Percentiles rank a stretch among this genome's conserved stretches.
These are phyloP conservation scores for Porites australiensis DNA, from an alignment of 64 coral and sea anemone genomes.

Conservation along the genomic window DNA sequence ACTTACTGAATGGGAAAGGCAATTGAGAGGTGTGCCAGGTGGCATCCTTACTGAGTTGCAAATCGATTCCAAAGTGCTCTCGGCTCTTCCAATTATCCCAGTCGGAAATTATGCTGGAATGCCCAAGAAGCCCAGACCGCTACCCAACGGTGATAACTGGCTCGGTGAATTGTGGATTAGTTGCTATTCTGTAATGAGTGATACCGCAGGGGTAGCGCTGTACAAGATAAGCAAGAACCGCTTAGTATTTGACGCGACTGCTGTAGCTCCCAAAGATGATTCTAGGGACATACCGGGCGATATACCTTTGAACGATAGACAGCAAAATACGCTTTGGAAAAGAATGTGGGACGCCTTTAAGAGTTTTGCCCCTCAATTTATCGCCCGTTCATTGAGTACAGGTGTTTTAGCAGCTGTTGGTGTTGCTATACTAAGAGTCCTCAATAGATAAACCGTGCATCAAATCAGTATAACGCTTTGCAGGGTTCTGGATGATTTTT, in stretches of 20 bases:
- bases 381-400: too few species aligned
- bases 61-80: not conserved
- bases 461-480: too few species aligned
- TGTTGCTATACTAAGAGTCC: too few species aligned
- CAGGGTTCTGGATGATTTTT: too few species aligned
- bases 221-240: not conserved
- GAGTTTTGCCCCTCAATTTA: too few species aligned
- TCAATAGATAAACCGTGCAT: too few species aligned
- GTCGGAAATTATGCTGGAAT: not conserved
- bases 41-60: not conserved
- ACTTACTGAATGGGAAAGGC: not conserved
- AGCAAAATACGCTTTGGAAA: not conserved
- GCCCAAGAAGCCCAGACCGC: not conserved
- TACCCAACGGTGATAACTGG: slow-evolving; percentile 26
- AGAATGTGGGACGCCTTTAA: not conserved
- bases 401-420: too few species aligned
- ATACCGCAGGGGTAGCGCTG: not conserved
- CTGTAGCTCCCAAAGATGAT: not conserved
- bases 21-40: too few species aligned
- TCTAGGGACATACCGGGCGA: too few species aligned
- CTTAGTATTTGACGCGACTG: not conserved
- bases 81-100: not conserved
- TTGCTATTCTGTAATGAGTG: not conserved
- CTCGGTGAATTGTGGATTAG: not conserved
- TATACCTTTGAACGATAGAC: too few species aligned